These are phyloP conservation scores for Agrochola macilenta DNA, from an alignment of 2,888 invertebrate genomes.

Conservation along the genomic window DNA sequence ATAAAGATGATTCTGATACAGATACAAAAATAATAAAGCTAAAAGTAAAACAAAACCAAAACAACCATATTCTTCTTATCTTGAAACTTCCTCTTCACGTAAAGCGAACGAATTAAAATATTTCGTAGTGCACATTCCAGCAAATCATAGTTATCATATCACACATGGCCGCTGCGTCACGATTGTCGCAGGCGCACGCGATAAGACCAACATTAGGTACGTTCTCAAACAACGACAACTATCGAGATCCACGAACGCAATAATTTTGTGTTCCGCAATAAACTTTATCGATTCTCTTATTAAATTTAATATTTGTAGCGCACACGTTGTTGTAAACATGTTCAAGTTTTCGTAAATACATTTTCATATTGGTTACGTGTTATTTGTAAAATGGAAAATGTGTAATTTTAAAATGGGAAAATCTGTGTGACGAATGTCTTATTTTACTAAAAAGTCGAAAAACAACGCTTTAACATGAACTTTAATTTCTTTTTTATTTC, in stretches of 20 bases:
- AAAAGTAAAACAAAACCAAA: slow-evolving; percentile 5
- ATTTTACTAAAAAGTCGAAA: slow-evolving; percentile 3
- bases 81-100: slow-evolving; percentile 54
- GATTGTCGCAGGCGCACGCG: slow-evolving; percentile 84
- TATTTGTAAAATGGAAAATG: slow-evolving; percentile 11
- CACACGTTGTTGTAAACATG: slow-evolving; percentile 58
- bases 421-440: not conserved
- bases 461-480: slow-evolving; percentile 45
- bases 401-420: not conserved
- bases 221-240: slow-evolving; percentile 82
- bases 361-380: slow-evolving; percentile 20
- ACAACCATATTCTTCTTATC: slow-evolving; percentile 21
- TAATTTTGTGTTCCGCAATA: slow-evolving; percentile 86
- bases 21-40: not conserved
- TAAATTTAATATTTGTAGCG: slow-evolving; percentile 82
- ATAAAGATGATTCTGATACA: slow-evolving; percentile 6
- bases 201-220: slow-evolving; percentile 83
- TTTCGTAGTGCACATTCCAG: slow-evolving; percentile 70
- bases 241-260: slow-evolving; percentile 90
- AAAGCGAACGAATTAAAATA: slow-evolving; percentile 64
- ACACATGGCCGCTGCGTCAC: slow-evolving; percentile 81
- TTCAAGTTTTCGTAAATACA: slow-evolving; percentile 38
- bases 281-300: slow-evolving; percentile 88
- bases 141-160: slow-evolving; percentile 76
- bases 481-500: slow-evolving; percentile 44